These are phyloP conservation scores for Torymus texanus DNA, from an alignment of 2,888 invertebrate species.

Conservation along the genomic window DNA sequence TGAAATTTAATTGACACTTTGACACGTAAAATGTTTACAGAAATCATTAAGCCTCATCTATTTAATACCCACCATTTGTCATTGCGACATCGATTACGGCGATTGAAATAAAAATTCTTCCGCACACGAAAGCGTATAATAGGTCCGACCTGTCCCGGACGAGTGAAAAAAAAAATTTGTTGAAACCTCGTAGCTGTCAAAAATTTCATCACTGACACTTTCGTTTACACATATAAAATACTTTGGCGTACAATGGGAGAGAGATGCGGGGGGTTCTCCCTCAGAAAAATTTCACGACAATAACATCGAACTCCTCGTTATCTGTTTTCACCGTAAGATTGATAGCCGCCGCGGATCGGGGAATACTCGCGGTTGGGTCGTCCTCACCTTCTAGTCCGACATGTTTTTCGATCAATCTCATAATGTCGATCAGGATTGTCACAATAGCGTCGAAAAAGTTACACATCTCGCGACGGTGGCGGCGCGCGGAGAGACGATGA, in stretches of 20 bases:
- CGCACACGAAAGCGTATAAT: background rate
- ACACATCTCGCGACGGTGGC: background rate
- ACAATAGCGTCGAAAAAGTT: conserved; percentile 39
- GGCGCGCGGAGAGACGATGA: background rate
- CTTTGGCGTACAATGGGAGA: background rate
- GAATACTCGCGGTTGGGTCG: background rate
- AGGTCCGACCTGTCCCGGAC: background rate
- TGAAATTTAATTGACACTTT: too few species aligned
- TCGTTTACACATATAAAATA: conserved; percentile 14
- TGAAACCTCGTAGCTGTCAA: background rate
- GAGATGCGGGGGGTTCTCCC: too few species aligned
- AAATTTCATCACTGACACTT: conserved; percentile 25
- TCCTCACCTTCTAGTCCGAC: background rate
- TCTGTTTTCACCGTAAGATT: conserved; percentile 39
- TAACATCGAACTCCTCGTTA: conserved; percentile 36
- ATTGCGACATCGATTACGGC: background rate
- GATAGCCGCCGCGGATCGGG: conserved; percentile 24
- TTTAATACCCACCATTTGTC: too few species aligned
- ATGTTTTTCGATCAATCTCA: conserved; percentile 40
- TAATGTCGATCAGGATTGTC: conserved; percentile 50
- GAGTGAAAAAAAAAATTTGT: background rate
- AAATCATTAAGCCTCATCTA: too few species aligned
- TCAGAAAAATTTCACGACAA: conserved; percentile 30
- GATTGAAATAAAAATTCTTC: too few species aligned
- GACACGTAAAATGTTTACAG: too few species aligned